Evolutionary conservation across 1,140 invertebrate species (phyloP).

Genomic region (Bombus sibiricus): DNA sequence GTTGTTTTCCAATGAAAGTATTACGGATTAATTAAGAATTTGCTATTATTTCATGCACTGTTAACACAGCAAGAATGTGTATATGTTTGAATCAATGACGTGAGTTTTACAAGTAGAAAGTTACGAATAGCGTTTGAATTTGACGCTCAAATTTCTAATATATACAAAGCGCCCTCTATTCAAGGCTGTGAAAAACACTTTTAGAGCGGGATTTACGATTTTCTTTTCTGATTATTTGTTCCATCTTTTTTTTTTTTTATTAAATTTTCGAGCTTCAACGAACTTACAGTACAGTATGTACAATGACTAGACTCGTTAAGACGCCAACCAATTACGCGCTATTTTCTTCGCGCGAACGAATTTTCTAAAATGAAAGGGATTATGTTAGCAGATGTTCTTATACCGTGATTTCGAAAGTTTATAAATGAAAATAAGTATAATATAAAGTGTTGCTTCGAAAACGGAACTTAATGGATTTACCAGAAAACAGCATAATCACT

Average conservation of each 20-base stretch:
- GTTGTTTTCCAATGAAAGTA: background rate
- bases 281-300: conserved; percentile 16
- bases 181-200: background rate
- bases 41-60: conserved; percentile 6
- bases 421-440: background rate
- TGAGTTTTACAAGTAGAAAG: background rate
- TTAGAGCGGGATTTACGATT: background rate
- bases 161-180: background rate
- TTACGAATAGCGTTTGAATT: background rate
- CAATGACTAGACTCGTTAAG: conserved; percentile 14
- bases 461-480: background rate
- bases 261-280: background rate
- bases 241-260: background rate
- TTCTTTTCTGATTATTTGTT: background rate
- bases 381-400: background rate
- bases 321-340: background rate
- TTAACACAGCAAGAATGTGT: background rate
- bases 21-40: background rate
- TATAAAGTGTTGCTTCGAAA: background rate
- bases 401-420: background rate
- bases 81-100: background rate
- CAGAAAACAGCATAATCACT: background rate
- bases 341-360: background rate
- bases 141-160: too few relatives aligned
- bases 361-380: background rate